phyloP scores from a whole-genome alignment of 2,888 invertebrate species.

The Meteorus colon region DNA sequence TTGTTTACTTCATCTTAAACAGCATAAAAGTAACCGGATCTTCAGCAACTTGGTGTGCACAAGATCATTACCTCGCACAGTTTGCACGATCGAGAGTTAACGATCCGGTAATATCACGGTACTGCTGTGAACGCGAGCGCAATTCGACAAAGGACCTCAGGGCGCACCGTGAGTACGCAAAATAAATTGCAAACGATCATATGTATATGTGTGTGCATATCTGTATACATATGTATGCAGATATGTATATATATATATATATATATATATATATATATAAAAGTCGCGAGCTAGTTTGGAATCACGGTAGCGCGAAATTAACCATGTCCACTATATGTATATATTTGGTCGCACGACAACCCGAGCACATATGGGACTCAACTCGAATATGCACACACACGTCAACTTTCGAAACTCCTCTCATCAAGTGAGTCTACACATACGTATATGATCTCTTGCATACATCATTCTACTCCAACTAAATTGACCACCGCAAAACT shows the following conservation, averaged over 20 bases:
- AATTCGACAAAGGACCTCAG: constrained; percentile 41
- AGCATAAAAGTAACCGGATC: constrained; percentile 56
- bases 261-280: neutral
- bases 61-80: constrained; percentile 43
- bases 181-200: constrained; percentile 42
- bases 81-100: constrained; percentile 59
- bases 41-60: constrained; percentile 46
- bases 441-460: constrained; percentile 2
- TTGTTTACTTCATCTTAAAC: neutral
- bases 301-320: constrained; percentile 45
- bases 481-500: constrained; percentile 1
- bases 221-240: too few relatives aligned
- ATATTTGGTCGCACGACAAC: constrained; percentile 26
- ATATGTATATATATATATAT: neutral
- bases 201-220: neutral
- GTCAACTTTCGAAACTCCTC: constrained; percentile 1
- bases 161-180: constrained; percentile 11
- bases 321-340: constrained; percentile 36
- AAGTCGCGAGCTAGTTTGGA: constrained; percentile 20
- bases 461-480: neutral
- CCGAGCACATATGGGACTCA: constrained; percentile 13
- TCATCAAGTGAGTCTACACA: constrained; percentile 24
- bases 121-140: constrained; percentile 41
- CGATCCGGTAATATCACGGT: constrained; percentile 53
- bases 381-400: constrained; percentile 15